Base-by-base conservation (phyloP, 2,888 invertebrate species). In the Apotomis betuletana region DNA sequence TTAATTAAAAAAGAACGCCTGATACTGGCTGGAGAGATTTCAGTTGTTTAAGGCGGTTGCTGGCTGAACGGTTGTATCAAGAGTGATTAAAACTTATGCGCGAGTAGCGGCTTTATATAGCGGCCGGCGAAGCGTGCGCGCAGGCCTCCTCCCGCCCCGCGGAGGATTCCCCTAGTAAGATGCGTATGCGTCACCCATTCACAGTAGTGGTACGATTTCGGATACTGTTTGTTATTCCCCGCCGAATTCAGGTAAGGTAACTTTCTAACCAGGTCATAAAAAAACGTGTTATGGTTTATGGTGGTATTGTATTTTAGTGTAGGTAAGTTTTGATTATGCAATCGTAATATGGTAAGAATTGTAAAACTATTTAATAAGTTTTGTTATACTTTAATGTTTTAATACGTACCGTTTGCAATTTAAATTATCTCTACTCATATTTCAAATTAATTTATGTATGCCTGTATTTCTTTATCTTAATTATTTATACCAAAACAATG, bases 151-250 rank as follows among this genome's bases (percentile, higher is more conserved):
- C 46, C 74, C 52, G 75, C 63, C 62, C 78, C 80, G 79, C 82
- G 77, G 78, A 81, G 82, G 81, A 80, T 77, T 80, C 82, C 84
- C 83, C 81, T 76, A 62, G 64, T 57, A 41, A 55, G 5, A 9
- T 59, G 59, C 73, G 49, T 68, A 75, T 83, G 81, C 78, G 81
- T 85, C 84, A 84, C 65, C 76, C 81, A 80, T 81, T 81, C 75
- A 82, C 76, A 75, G 75, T 67, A 9, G 10, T 9, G 58, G 70
- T 74, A 61, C 12, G 51, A 38, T 60, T 67, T 65, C 51, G 55
- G 49, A 41, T 6, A 49, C 52, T 38, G 61, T 69, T 73, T 54
- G 74, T 77, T 70, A 69, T 62, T 74, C 69, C 67, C 69, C 60
- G 65, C 12, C 52, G 13, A 52, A 67, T 41, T 58, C 67, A 67